phyloP scores from a whole-genome alignment of 1,140 invertebrate genomes.

The Heterodera carotae region DNA sequence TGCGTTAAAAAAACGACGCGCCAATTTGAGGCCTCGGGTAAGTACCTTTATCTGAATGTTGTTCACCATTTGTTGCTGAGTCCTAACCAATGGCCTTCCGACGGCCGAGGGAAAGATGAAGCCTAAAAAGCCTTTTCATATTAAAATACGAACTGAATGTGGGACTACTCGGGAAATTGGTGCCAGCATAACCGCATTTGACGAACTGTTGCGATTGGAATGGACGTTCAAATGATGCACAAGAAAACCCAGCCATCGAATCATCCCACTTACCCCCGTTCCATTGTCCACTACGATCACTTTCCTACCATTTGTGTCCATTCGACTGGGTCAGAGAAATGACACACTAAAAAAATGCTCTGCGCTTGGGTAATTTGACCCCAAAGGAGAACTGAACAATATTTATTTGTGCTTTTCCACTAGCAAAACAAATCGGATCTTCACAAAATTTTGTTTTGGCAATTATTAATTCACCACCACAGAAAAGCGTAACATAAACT shows the following conservation, averaged over 20 bases:
- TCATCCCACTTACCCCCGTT: slow-evolving; percentile 55
- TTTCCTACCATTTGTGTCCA: slow-evolving; percentile 36
- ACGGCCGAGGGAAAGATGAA: slow-evolving; percentile 99
- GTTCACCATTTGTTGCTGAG: slow-evolving; percentile 93
- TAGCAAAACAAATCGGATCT: not conserved
- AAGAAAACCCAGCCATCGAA: not conserved
- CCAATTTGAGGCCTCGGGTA: too few species aligned
- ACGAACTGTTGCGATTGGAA: slow-evolving; percentile 80
- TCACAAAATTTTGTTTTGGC: too few species aligned
- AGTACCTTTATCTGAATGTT: slow-evolving; percentile 99
- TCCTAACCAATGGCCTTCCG: slow-evolving; percentile 93
- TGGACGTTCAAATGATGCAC: not conserved
- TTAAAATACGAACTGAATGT: not conserved
- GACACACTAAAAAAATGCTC: not conserved
- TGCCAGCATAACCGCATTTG: slow-evolving; percentile 98
- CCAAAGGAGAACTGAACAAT: not conserved
- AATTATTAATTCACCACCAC: not conserved
- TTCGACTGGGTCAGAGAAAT: not conserved
- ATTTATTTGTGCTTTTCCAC: not conserved
- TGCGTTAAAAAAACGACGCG: not conserved
- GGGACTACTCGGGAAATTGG: slow-evolving; percentile 90
- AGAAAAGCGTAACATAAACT: not conserved
- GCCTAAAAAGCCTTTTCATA: not conserved
- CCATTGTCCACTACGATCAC: slow-evolving; percentile 64
- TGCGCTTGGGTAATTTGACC: not conserved